Conservation (phyloP, 1,140 invertebrate genomes). For the Drosophila erecta region DNA sequence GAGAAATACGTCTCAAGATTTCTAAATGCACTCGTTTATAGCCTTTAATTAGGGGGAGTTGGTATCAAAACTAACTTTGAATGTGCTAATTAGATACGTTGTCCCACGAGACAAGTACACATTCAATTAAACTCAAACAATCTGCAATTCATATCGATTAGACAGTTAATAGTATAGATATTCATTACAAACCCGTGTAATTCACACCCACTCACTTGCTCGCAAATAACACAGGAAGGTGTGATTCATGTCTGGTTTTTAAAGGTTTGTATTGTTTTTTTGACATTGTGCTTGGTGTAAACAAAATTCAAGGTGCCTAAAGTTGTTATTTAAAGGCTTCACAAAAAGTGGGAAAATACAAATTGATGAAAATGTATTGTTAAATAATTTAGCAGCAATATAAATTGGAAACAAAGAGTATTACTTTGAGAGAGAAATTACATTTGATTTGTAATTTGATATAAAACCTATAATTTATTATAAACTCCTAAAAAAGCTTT, state of each 20-base stretch:
- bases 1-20: conserved; percentile 31
- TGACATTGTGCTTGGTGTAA: conserved; percentile 26
- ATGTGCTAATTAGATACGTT: conserved; percentile 38
- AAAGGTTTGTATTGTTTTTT: conserved; percentile 14
- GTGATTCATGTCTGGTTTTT: conserved; percentile 36
- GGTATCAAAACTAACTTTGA: conserved; percentile 1
- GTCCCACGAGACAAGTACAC: not conserved
- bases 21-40: not conserved
- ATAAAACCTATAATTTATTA: not conserved
- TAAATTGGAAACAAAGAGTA: not conserved
- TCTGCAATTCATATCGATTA: conserved; percentile 22
- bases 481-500: conserved; percentile 19
- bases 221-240: not conserved
- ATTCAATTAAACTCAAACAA: conserved; percentile 5
- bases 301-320: not conserved
- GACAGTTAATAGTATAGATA: not conserved
- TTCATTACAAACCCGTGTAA: conserved; percentile 34
- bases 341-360: not conserved
- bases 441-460: not conserved
- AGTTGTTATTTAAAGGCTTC: conserved; percentile 1
- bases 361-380: not conserved
- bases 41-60: not conserved
- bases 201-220: conserved; percentile 37
- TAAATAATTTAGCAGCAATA: not conserved
- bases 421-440: not conserved